Base-by-base conservation (phyloP, 2,888 invertebrate species). In the Lapara coniferarum region DNA sequence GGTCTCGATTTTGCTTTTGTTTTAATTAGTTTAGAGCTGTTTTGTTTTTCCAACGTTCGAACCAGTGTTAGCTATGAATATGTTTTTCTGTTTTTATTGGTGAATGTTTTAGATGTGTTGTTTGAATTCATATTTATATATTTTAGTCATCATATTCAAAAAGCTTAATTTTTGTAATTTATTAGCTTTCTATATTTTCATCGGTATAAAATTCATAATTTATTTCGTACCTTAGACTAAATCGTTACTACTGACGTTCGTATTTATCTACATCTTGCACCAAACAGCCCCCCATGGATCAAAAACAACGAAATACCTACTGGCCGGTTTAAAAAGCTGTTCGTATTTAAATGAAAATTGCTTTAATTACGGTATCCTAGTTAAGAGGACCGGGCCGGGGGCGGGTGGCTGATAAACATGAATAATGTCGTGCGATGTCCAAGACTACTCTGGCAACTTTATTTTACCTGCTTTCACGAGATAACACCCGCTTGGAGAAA, bases 381-480 rank as follows among this genome's bases (percentile, higher is more conserved):
- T 46, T 16, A 46, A 46, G 59, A 77, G 79, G 77, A 72, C 71
- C 74, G 77, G 80, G 77, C 78, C 74, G 79, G 74, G 77, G 78
- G 78, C 75, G 77, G 77, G 73, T 81, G 77, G 69, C 77, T 85
- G 92, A 93, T 93, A 92, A 93, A 92, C 92, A 89, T 92, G 92
- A 93, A 90, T 92, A 89, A 92, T 92, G 92, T 89, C 85, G 81
- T 77, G 81, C 85, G 81, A 85, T 88, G 92, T 89, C 90, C 90
- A 84, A 89, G 89, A 86, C 81, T 81, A 83, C 79, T 79, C 79
- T 75, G 71, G 74, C 75, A 84, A 90, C 87, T 91, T 75, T 71
- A 72, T 77, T 72, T 72, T 74, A 91, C 91, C 91, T 92, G 91
- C 81, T 85, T 82, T 78, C 74, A 73, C 57, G 78, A 87, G 91